A percentile compares a stretch with the other conserved stretches of the same genome.
Evolutionary conservation across 2,797 vertebrate genomes (phyloP).

Genomic region (Enteromius trimaculatus): DNA sequence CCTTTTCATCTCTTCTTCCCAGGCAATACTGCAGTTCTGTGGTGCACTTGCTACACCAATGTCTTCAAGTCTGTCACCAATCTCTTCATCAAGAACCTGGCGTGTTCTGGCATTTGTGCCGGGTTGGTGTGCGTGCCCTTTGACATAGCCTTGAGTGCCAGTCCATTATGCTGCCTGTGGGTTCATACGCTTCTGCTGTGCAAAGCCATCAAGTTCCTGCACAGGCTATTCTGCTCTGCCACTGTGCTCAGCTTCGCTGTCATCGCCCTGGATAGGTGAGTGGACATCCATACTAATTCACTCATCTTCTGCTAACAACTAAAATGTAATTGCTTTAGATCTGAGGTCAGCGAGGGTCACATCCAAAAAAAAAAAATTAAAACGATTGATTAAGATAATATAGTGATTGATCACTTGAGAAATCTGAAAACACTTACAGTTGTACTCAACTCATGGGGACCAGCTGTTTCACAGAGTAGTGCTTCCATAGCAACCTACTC

Average conservation of each 20-base stretch:
- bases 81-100: constrained; percentile 94
- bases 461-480: constrained; percentile 25
- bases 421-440: constrained; percentile 26
- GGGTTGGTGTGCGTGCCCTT: constrained; percentile 94
- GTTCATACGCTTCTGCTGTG: constrained; percentile 89
- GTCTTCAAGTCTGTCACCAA: constrained; percentile 95
- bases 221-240: constrained; percentile 96
- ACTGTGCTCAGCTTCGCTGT: constrained; percentile 93
- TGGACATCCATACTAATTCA: not conserved
- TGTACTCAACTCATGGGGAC: constrained; percentile 31
- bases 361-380: not conserved
- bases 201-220: constrained; percentile 93
- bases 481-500: constrained; percentile 67
- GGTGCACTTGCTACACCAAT: constrained; percentile 93
- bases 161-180: constrained; percentile 95
- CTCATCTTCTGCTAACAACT: not conserved
- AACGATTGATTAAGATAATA: not conserved
- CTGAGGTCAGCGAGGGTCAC: not conserved
- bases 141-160: constrained; percentile 89
- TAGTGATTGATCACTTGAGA: not conserved
- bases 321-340: not conserved
- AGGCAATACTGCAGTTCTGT: constrained; percentile 93
- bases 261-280: constrained; percentile 96
- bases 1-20: constrained; percentile 33
- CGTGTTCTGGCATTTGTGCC: constrained; percentile 93